Conservation (phyloP, 1,140 invertebrate genomes). For the Drosophila suzukii region DNA sequence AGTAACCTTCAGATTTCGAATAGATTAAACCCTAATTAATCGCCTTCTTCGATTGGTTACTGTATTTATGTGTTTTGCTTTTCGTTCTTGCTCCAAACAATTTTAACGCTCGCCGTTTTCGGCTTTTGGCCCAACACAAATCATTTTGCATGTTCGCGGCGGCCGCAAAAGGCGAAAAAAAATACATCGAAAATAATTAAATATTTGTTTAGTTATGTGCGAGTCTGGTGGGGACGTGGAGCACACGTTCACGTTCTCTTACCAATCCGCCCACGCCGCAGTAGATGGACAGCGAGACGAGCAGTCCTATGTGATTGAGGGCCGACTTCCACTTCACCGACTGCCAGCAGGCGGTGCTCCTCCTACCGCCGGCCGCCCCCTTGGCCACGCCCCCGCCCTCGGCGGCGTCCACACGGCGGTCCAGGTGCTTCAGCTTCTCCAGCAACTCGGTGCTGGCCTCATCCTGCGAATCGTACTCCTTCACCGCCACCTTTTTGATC, state of each 20-base stretch:
- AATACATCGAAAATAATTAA: slow-evolving; percentile 32
- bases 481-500: slow-evolving; percentile 47
- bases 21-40: neutral
- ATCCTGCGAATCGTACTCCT: slow-evolving; percentile 75
- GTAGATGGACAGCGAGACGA: slow-evolving; percentile 90
- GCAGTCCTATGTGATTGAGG: slow-evolving; percentile 88
- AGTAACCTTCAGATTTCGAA: neutral
- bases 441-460: slow-evolving; percentile 80
- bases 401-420: slow-evolving; percentile 69
- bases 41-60: slow-evolving; percentile 18
- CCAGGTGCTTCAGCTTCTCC: slow-evolving; percentile 80
- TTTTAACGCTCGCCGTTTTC: slow-evolving; percentile 21
- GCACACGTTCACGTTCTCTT: slow-evolving; percentile 84
- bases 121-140: slow-evolving; percentile 26
- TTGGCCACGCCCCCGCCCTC: slow-evolving; percentile 48
- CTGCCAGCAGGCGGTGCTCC: slow-evolving; percentile 66
- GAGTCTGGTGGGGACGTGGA: slow-evolving; percentile 17
- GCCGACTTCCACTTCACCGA: slow-evolving; percentile 86
- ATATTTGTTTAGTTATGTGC: slow-evolving; percentile 42
- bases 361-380: slow-evolving; percentile 31
- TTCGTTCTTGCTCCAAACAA: slow-evolving; percentile 10
- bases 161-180: slow-evolving; percentile 5
- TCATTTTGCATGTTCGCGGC: slow-evolving; percentile 44
- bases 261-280: slow-evolving; percentile 91
- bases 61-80: slow-evolving; percentile 26